Percentiles rank a stretch among this genome's conserved stretches.
Conservation (phyloP, 2,888 invertebrate species). For the Mesochorus sp. region DNA sequence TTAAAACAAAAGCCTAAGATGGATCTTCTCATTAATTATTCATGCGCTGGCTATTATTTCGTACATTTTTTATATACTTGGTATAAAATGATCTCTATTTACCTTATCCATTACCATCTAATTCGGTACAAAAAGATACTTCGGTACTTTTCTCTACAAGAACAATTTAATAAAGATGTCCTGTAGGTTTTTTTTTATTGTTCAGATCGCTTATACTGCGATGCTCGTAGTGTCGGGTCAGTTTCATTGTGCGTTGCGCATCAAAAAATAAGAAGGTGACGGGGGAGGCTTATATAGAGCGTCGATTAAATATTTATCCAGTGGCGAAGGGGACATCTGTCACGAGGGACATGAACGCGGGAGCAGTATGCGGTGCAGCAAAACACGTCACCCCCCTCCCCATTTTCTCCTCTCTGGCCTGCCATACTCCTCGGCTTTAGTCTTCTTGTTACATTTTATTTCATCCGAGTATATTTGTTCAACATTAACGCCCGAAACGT, state of each 20-base stretch:
- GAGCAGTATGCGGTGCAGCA: conserved; percentile 13
- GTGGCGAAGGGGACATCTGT: conserved; percentile 79
- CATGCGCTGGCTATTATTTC: no score
- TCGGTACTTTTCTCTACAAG: no score
- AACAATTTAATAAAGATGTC: no score
- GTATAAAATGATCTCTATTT: no score
- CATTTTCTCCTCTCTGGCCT: no score
- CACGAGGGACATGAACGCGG: conserved; percentile 54
- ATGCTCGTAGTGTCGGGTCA: conserved; percentile 2
- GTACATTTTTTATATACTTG: no score
- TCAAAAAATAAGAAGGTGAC: conserved; percentile 27
- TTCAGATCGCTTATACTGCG: background rate
- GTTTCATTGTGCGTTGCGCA: conserved; percentile 28
- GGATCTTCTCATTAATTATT: no score
- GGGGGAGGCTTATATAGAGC: conserved; percentile 64
- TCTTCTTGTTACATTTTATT: conserved; percentile 79
- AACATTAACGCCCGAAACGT: conserved; percentile 76
- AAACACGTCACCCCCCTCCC: background rate
- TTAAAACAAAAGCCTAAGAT: no score
- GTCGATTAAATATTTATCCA: conserved; percentile 81
- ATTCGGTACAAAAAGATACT: no score
- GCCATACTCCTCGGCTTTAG: background rate
- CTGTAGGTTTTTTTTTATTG: no score
- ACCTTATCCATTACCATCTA: no score
- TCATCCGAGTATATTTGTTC: conserved; percentile 77